Base-by-base conservation (phyloP, 1,140 invertebrate species). In the Samia ricini region DNA sequence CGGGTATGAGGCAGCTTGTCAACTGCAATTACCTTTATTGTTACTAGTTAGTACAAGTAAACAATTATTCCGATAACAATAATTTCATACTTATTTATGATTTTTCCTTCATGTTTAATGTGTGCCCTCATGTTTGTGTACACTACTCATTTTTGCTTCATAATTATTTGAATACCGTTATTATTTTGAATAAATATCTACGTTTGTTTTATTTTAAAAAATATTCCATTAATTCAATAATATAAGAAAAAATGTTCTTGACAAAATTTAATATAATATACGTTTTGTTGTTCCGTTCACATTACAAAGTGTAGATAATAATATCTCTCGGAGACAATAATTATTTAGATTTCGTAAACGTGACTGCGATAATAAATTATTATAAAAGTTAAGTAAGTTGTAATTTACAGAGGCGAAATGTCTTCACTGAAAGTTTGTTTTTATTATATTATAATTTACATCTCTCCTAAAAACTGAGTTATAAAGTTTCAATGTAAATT, bases 1-100 rank as follows among this genome's bases (percentile, higher is more conserved):
- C 12, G 33, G 33, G 33, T 64, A 64, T 64, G 48, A 64, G 56
- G 36, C 55, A 54, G 52, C 7, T 56, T 64, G 63, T 64, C 63
- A 64, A 42, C 36, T 42, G 24, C 63, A 64, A 60, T 60, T 60
- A 64, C 42, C 58, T 50, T 58, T 60, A 60, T 64, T 64, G 58
- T 60, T 49, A 49, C 33, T 50, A 50, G 50, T 19, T 26, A 33
- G 36, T 55, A 50, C 33, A 42, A 42, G 12, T 42, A 26, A 36
- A 59, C 56, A 58, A 63, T 58, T 63, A 42, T 12, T 63, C 2
- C 42, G 29, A 59, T 18, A 57, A 42, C 10, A 12, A 42, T 42
- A 12, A 42, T 42, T 42, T 42, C 15, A 42, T 42, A 42, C 33
- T 42, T 15, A 42, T 15, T 15, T 42, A n/a, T n/a, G n/a, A n/a